Percentiles rank a stretch among this genome's conserved stretches.
phyloP scores from a whole-genome alignment of 2,113 vertebrate species.

The Acrocephalus arundinaceus region DNA sequence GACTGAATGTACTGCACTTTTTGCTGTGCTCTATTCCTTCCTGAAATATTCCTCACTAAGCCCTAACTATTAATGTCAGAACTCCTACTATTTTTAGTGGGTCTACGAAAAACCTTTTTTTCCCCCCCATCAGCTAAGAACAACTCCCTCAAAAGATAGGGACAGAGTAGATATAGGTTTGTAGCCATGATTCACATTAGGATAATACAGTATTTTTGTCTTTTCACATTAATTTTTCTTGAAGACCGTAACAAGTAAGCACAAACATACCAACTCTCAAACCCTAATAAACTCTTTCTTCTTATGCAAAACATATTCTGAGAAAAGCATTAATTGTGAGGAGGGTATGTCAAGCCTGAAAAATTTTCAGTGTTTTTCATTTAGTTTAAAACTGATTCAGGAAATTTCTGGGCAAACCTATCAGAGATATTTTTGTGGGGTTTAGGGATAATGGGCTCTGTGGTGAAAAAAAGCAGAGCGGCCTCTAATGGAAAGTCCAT shows the following conservation, averaged over 20 bases:
- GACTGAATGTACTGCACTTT: constrained; percentile 3
- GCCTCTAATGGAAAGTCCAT: not conserved
- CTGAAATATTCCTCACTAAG: constrained; percentile 25
- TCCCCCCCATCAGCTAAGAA: not conserved
- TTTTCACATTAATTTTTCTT: not conserved
- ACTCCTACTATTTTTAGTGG: not conserved
- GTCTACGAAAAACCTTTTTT: not conserved
- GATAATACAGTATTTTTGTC: not conserved
- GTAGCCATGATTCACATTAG: not conserved
- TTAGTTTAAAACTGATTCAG: not conserved
- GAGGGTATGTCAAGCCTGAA: not conserved
- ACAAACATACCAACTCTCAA: not conserved
- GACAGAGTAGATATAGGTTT: not conserved
- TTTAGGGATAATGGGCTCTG: not conserved
- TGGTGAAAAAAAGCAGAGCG: not conserved
- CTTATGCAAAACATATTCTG: not conserved
- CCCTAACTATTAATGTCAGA: not conserved
- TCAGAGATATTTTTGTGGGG: not conserved
- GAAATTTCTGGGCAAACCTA: not conserved
- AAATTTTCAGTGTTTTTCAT: not conserved
- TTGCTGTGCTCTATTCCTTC: not conserved
- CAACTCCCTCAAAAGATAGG: not conserved
- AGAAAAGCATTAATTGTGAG: not conserved
- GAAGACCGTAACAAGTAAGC: not conserved
- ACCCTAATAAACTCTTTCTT: not conserved